Evolutionary conservation across 2,797 vertebrate genomes (phyloP).

Genomic region (Sebastes paucispinis): DNA sequence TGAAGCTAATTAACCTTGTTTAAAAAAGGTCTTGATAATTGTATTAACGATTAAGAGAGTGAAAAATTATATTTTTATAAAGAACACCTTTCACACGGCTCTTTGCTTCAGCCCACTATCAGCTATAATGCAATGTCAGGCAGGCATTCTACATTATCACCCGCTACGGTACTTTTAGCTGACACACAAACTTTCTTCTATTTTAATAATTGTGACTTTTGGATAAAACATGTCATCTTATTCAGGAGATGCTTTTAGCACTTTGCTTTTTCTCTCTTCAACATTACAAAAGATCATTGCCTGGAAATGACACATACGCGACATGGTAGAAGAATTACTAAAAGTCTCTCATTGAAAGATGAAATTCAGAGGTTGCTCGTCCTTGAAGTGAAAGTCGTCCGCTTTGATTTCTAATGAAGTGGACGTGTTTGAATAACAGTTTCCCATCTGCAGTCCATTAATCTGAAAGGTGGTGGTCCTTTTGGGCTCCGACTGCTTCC

Average conservation of each 20-base stretch:
- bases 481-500: neutral
- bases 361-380: constrained; percentile 18
- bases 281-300: constrained; percentile 3
- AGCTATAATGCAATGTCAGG: neutral
- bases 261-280: neutral
- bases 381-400: constrained; percentile 14
- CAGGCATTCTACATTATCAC: neutral
- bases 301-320: neutral
- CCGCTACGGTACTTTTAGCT: neutral
- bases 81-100: constrained; percentile 24
- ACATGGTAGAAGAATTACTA: neutral
- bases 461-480: neutral
- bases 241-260: neutral
- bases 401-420: constrained; percentile 22
- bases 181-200: neutral
- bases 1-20: constrained; percentile 68
- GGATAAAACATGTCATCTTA: neutral
- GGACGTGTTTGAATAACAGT: constrained; percentile 12
- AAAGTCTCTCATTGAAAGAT: neutral
- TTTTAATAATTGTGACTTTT: neutral
- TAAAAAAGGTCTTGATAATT: constrained; percentile 59
- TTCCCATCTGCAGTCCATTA: constrained; percentile 1
- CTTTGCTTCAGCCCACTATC: neutral
- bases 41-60: constrained; percentile 61
- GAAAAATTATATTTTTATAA: constrained; percentile 34